These are phyloP conservation scores for Sebastes reedi DNA, from an alignment of 2,797 vertebrate species.

Conservation along the genomic window DNA sequence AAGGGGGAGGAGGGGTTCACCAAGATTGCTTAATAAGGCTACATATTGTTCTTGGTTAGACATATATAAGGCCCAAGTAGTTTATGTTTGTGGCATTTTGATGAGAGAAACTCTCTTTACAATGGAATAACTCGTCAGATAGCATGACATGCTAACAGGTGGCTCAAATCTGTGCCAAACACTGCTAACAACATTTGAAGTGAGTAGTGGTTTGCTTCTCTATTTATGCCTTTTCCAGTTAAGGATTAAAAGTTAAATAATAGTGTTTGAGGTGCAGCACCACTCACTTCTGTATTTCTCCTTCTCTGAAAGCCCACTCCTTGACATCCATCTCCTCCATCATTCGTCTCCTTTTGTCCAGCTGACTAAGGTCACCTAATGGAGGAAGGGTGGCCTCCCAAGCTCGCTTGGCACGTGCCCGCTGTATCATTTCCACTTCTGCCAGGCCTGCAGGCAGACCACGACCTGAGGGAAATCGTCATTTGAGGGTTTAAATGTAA, in stretches of 20 bases:
- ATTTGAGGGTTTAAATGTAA: background rate
- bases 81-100: background rate
- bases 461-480: conserved; percentile 74
- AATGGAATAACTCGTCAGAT: background rate
- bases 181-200: background rate
- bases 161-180: background rate
- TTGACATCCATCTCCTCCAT: conserved; percentile 92
- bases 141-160: background rate
- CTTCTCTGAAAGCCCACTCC: conserved; percentile 94
- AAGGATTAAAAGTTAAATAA: background rate
- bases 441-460: conserved; percentile 92
- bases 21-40: background rate
- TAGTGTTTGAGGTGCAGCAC: background rate
- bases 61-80: background rate
- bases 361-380: conserved; percentile 78
- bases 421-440: conserved; percentile 93
- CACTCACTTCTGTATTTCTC: conserved; percentile 91
- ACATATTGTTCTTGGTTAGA: background rate
- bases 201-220: background rate
- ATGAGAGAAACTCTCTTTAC: background rate
- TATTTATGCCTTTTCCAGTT: background rate
- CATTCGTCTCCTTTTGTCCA: conserved; percentile 88
- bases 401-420: conserved; percentile 84
- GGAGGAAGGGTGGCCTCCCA: conserved; percentile 91
- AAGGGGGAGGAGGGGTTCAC: background rate